These are phyloP conservation scores for Caenorhabditis doughertyi DNA, from an alignment of 2,888 invertebrate genomes.

Conservation along the genomic window DNA sequence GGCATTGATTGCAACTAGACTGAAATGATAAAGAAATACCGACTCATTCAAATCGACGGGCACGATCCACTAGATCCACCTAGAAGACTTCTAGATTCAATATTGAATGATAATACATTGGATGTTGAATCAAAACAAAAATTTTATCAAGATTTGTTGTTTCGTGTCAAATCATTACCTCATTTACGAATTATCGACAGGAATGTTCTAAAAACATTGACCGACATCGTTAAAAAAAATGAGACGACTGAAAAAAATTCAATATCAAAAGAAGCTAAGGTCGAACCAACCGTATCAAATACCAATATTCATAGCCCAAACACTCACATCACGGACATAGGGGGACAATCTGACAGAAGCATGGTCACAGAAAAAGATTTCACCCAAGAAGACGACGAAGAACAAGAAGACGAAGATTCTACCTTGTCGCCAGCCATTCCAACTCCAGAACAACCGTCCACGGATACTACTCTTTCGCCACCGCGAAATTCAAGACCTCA, in stretches of 20 bases:
- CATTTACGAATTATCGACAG: not conserved
- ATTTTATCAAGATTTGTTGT: too few relatives aligned
- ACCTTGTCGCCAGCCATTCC: not conserved
- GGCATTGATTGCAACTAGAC: constrained; percentile 9
- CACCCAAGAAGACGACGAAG: too few relatives aligned
- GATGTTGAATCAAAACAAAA: too few relatives aligned
- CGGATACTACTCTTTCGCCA: not conserved
- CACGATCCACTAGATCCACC: constrained; percentile 1
- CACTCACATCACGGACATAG: too few relatives aligned
- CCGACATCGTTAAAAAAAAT: not conserved
- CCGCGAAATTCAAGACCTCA: too few relatives aligned
- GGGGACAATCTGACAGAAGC: too few relatives aligned
- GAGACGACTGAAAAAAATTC: not conserved
- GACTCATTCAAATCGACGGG: constrained; percentile 1
- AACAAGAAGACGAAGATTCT: too few relatives aligned
- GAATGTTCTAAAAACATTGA: not conserved
- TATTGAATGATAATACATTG: too few relatives aligned
- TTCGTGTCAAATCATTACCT: not conserved
- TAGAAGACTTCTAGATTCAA: not conserved
- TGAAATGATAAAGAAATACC: constrained; percentile 6
- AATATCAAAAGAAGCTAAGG: too few relatives aligned
- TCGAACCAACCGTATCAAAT: too few relatives aligned
- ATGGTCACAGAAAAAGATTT: not conserved
- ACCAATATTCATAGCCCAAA: too few relatives aligned
- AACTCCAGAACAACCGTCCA: not conserved